phyloP scores from a whole-genome alignment of 2,113 vertebrate genomes.

The Agapornis roseicollis region DNA sequence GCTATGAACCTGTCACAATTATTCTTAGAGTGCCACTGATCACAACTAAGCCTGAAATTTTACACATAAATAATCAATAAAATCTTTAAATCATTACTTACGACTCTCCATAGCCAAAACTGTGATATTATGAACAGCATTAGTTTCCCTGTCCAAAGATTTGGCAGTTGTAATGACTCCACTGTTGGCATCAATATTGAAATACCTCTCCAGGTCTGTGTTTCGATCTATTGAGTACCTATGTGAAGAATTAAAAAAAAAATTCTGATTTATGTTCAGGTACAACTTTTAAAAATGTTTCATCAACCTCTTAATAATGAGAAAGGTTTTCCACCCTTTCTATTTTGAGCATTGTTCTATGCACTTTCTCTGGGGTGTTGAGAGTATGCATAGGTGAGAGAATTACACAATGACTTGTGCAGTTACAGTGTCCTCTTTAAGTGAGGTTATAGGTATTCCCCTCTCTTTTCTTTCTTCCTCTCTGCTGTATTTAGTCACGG shows the following conservation, averaged over 20 bases:
- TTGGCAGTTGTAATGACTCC: conserved; percentile 94
- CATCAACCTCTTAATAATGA: neutral
- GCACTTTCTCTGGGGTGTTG: neutral
- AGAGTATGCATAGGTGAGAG: neutral
- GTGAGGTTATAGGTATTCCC: neutral
- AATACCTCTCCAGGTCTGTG: conserved; percentile 95
- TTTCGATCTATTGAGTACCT: conserved; percentile 98
- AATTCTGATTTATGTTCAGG: conserved; percentile 24
- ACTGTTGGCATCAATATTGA: conserved; percentile 91
- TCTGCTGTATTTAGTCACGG: neutral
- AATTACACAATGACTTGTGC: neutral
- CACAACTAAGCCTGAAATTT: neutral
- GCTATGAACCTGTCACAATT: neutral
- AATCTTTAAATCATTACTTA: conserved; percentile 75
- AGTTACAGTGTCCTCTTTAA: neutral
- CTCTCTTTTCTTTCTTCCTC: neutral
- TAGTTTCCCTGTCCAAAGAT: conserved; percentile 90
- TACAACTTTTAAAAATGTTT: conserved; percentile 7
- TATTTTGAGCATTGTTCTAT: neutral
- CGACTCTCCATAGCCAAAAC: conserved; percentile 94
- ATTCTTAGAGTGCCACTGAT: neutral
- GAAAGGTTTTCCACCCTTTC: neutral
- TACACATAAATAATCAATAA: neutral
- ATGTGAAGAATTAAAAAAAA: conserved; percentile 47
- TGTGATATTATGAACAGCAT: conserved; percentile 92